These are phyloP conservation scores for Halesus radiatus DNA, from an alignment of 1,140 invertebrate species.

Conservation along the genomic window DNA sequence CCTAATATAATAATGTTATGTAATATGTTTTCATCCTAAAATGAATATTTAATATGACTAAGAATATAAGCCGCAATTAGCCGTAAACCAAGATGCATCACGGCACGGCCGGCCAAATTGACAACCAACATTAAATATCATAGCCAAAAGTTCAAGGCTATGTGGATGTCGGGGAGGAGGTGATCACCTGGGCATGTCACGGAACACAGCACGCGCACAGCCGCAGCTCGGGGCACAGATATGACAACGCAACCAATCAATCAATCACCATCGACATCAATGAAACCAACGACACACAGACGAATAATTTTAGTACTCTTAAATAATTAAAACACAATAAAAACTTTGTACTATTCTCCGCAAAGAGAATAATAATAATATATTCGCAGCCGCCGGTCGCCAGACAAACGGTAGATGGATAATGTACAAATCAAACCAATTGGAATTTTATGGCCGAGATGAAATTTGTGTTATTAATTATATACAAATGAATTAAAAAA, in stretches of 20 bases:
- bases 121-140: slow-evolving; percentile 58
- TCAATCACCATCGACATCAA: slow-evolving; percentile 45
- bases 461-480: slow-evolving; percentile 24
- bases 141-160: slow-evolving; percentile 57
- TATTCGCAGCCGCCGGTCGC: slow-evolving; percentile 16
- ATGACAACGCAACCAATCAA: slow-evolving; percentile 56
- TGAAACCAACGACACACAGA: slow-evolving; percentile 44
- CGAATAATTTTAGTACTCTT: slow-evolving; percentile 52
- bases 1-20: slow-evolving; percentile 5
- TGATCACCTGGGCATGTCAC: no score
- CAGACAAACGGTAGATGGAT: neutral
- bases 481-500: slow-evolving; percentile 34
- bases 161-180: slow-evolving; percentile 43
- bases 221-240: slow-evolving; percentile 20
- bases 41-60: slow-evolving; percentile 22
- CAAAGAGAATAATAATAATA: slow-evolving; percentile 28
- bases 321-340: slow-evolving; percentile 57
- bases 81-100: slow-evolving; percentile 51
- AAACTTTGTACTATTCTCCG: slow-evolving; percentile 55
- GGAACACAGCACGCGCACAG: neutral
- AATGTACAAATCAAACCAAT: slow-evolving; percentile 20
- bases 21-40: slow-evolving; percentile 28
- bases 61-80: slow-evolving; percentile 47
- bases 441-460: slow-evolving; percentile 32
- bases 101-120: slow-evolving; percentile 56